Conservation (phyloP, 2,113 vertebrate genomes). For the Sylvilagus bachmani region DNA sequence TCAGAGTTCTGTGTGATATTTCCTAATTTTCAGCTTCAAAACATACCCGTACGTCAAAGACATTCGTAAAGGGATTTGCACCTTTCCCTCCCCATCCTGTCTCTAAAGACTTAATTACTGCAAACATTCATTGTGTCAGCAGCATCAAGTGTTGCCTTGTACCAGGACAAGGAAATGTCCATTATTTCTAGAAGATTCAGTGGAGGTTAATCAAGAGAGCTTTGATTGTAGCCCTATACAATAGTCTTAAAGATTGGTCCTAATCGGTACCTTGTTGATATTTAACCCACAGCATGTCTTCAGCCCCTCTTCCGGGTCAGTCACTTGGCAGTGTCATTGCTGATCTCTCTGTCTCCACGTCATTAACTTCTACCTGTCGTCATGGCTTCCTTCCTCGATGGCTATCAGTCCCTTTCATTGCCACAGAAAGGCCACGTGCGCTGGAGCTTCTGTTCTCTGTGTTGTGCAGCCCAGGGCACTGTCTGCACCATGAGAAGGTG, state of each 20-base stretch:
- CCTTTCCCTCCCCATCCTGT: background rate
- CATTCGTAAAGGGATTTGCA: background rate
- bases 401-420: background rate
- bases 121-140: background rate
- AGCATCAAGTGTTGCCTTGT: background rate
- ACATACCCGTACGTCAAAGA: background rate
- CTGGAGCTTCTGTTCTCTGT: background rate
- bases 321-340: background rate
- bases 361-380: background rate
- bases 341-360: background rate
- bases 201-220: background rate
- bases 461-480: background rate
- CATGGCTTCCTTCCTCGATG: background rate
- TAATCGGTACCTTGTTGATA: background rate
- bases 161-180: background rate
- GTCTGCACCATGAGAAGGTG: background rate
- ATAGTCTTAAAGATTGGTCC: background rate
- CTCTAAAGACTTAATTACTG: background rate
- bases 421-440: background rate
- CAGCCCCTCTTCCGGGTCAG: background rate
- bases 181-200: background rate
- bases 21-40: constrained; percentile 26
- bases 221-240: background rate
- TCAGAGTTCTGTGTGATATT: background rate
- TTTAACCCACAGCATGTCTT: background rate